Evolutionary conservation across 2,888 invertebrate species (phyloP).

Genomic region (Epiblema foenella): DNA sequence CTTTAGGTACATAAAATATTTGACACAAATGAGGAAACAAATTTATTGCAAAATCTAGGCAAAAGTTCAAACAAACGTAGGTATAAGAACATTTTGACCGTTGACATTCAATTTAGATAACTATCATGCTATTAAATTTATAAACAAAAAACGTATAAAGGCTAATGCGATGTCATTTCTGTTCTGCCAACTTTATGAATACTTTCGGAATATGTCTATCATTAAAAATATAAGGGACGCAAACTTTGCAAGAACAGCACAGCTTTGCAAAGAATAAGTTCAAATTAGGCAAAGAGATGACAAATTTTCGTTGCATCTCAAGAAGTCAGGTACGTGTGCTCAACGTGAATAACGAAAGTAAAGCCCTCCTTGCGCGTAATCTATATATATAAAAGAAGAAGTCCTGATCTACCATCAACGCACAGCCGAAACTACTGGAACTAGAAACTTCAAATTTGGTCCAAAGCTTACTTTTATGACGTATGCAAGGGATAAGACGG

Average conservation of each 20-base stretch:
- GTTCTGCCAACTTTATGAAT: constrained; percentile 52
- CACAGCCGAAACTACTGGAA: too few relatives aligned
- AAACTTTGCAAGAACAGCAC: constrained; percentile 55
- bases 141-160: constrained; percentile 16
- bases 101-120: not conserved
- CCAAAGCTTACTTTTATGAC: too few relatives aligned
- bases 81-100: not conserved
- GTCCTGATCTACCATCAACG: too few relatives aligned
- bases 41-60: not conserved
- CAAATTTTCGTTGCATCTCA: constrained; percentile 74
- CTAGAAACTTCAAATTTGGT: too few relatives aligned
- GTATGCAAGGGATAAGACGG: too few relatives aligned
- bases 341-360: constrained; percentile 69
- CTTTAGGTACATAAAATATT: not conserved
- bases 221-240: constrained; percentile 58
- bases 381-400: too few relatives aligned
- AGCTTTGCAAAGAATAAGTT: constrained; percentile 66
- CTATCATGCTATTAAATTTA: not conserved
- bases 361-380: constrained; percentile 56
- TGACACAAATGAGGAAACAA: not conserved
- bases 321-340: constrained; percentile 70
- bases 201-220: constrained; percentile 56
- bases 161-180: constrained; percentile 53
- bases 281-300: constrained; percentile 74
- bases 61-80: not conserved